Conservation (phyloP, 2,113 vertebrate species). For the Chascanopsetta lugubris region DNA sequence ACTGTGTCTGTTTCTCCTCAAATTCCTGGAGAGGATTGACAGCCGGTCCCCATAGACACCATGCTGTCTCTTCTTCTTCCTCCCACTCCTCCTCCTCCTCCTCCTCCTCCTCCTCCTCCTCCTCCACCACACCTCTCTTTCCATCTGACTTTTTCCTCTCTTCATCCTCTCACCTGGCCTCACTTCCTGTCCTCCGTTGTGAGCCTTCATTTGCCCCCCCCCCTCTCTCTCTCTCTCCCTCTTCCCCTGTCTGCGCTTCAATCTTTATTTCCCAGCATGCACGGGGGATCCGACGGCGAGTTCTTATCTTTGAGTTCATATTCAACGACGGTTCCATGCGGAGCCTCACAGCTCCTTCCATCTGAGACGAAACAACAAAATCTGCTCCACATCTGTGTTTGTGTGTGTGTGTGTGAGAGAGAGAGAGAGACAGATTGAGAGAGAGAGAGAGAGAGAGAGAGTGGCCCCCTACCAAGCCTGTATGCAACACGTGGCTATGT, state of each 20-base stretch:
- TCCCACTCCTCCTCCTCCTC: not conserved
- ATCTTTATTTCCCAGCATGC: constrained; percentile 67
- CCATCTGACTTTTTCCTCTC: constrained; percentile 26
- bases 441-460: constrained; percentile 24
- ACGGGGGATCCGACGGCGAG: constrained; percentile 46
- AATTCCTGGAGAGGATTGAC: constrained; percentile 84
- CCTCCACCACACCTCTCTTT: constrained; percentile 22
- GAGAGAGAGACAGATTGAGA: constrained; percentile 24
- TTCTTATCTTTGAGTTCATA: constrained; percentile 56
- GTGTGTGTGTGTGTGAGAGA: constrained; percentile 16
- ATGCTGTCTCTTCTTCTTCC: constrained; percentile 36
- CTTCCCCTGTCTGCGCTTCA: constrained; percentile 37
- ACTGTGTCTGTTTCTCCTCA: constrained; percentile 80
- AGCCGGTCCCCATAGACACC: constrained; percentile 80
- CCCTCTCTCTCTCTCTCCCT: constrained; percentile 6
- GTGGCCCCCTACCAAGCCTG: not conserved
- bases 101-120: not conserved
- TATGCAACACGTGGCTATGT: constrained; percentile 24
- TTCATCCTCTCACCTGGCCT: constrained; percentile 27
- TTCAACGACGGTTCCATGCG: constrained; percentile 68
- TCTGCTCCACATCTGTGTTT: constrained; percentile 49
- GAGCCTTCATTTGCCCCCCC: constrained; percentile 25
- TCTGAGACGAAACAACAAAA: constrained; percentile 63
- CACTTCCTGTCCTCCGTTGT: constrained; percentile 17
- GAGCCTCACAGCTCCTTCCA: constrained; percentile 53